Base-by-base conservation (phyloP, 1,140 invertebrate species). In the Stegodyphus dumicola region DNA sequence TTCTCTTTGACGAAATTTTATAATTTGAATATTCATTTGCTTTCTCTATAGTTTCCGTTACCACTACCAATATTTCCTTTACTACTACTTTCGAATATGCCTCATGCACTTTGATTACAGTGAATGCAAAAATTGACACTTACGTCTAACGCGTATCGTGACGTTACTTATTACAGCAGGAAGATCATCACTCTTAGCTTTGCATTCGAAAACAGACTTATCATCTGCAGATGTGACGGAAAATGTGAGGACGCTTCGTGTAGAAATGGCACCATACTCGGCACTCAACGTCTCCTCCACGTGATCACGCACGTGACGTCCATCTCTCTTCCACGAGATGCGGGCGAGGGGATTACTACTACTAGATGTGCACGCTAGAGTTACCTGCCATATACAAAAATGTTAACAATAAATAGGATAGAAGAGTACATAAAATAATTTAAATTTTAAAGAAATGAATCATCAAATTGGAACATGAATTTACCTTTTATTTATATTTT, bases 301-400 rank as follows among this genome's bases (percentile, higher is more conserved):
- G 51, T 86, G 77, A 6, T 80, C 77, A 13, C 77, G 70, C 0
- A 88, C 85, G 51, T 88, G 88, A 54, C 88, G 87, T 11, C 95
- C 95, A 70, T 93, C 93, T n/a, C 96, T 93, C 93, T 95, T 96
- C 97, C 97, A 99, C 0, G 94, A 95, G 88, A 99, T 93, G 86
- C 94, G 93, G 1, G 97, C 96, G 2, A 96, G 93, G 10, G 98
- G 98, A 92, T 98, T 98, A 90, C 96, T 97, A 60, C 96, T 96
- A 65, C 95, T 95, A 2, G 96, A 95, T 54, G 93, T 93, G 91
- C 97, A 66, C 6, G 67, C 51, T 69, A 86, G 13, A 5, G 76
- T 73, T 17, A 86, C 69, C 84, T 86, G 51, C 6, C 18, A 81
- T 60, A 4, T 1, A 33, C 33, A 33, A 3, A 33, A 33, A 33